Percentiles rank a stretch among this genome's conserved stretches.
phyloP scores from a whole-genome alignment of 2,888 invertebrate species.

The Limnephilus lunatus region DNA sequence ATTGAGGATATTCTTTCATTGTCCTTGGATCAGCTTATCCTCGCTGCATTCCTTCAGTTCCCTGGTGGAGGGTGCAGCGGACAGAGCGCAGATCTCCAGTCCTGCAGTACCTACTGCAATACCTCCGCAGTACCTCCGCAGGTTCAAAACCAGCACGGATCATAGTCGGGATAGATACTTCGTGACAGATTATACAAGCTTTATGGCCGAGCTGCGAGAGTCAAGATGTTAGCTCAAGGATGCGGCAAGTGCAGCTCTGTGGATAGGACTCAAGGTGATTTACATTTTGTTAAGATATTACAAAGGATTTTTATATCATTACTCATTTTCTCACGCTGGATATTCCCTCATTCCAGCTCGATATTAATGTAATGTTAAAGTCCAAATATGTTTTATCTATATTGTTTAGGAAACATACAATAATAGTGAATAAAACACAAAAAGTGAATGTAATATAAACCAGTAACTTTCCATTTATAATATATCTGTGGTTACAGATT shows the following conservation, averaged over 20 bases:
- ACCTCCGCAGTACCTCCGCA: constrained; percentile 2
- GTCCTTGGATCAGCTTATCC: neutral
- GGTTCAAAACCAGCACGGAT: constrained; percentile 31
- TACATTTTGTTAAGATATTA: constrained; percentile 4
- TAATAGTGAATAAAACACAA: too few species aligned
- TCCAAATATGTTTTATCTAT: too few species aligned
- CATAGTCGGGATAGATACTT: constrained; percentile 47
- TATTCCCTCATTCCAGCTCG: neutral
- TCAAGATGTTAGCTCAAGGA: neutral
- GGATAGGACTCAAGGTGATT: neutral
- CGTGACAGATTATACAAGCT: constrained; percentile 54
- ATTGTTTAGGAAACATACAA: too few species aligned
- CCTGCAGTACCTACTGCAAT: neutral
- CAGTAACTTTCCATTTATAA: too few species aligned
- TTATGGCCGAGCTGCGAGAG: constrained; percentile 8
- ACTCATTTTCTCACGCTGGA: neutral
- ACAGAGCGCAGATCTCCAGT: neutral
- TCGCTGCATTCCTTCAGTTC: neutral
- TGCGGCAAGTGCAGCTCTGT: neutral
- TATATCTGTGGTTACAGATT: too few species aligned
- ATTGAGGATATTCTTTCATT: neutral
- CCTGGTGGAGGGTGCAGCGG: neutral
- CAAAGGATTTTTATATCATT: neutral
- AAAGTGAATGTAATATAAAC: too few species aligned
- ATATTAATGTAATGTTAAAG: neutral